phyloP scores from a whole-genome alignment of 1,140 invertebrate genomes.

The Scaptomyza montana region DNA sequence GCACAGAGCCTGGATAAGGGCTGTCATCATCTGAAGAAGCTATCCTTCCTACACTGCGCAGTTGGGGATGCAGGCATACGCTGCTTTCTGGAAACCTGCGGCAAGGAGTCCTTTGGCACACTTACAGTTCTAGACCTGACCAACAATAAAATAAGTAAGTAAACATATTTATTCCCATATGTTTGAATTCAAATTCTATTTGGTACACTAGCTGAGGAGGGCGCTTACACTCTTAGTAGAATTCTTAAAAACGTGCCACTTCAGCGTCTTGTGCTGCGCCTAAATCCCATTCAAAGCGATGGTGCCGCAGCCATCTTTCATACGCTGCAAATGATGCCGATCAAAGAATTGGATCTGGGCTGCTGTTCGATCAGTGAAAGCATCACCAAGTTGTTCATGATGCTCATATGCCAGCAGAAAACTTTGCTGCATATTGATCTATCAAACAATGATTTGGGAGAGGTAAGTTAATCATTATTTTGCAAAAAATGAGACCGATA shows the following conservation, averaged over 20 bases:
- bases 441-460: conserved; percentile 72
- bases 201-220: conserved; percentile 64
- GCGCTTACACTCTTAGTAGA: conserved; percentile 71
- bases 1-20: conserved; percentile 78
- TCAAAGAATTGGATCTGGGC: conserved; percentile 64
- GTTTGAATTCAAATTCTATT: not conserved
- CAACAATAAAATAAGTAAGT: conserved; percentile 83
- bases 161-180: too few species aligned
- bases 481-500: too few species aligned
- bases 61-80: conserved; percentile 81
- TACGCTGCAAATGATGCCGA: conserved; percentile 64
- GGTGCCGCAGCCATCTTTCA: conserved; percentile 78
- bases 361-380: conserved; percentile 63
- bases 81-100: conserved; percentile 71
- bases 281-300: conserved; percentile 81
- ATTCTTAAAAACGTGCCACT: conserved; percentile 60
- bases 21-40: conserved; percentile 65
- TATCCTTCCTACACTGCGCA: conserved; percentile 77
- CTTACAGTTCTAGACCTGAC: conserved; percentile 75
- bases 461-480: conserved; percentile 36
- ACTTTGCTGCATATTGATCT: conserved; percentile 65
- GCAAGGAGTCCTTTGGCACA: conserved; percentile 71
- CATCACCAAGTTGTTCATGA: conserved; percentile 76
- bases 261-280: conserved; percentile 60
- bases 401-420: conserved; percentile 69